Evolutionary conservation across 2,888 invertebrate genomes (phyloP), one percentile per base, ranked within the genome.

Genomic region (Andrena marginata): DNA sequence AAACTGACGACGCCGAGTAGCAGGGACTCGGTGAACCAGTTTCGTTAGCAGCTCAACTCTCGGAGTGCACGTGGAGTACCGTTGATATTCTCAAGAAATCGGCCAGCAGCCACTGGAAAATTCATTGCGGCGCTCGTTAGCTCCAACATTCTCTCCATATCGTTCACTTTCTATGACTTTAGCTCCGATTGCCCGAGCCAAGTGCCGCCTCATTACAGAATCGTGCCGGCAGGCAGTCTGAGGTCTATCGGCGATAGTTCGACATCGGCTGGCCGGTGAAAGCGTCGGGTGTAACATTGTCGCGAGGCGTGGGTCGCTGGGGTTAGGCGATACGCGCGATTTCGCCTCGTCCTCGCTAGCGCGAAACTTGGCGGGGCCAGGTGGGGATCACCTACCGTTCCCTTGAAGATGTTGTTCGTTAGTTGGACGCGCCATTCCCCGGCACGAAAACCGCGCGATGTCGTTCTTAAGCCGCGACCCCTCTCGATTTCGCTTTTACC

Each of bases 201-300:
- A 42, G 23, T 54, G 23, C 16, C 16, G 26, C 20, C 16, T 69
- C 69, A 54, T 59, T 65, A 65, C 42, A 4, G 35, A 35, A 35
- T 59, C 69, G 35, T 23, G 42, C 7, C 33, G 63, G 33, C 63
- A 63, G 63, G 20, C 63, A 35, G 33, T 62, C 51, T 56, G 73
- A 20, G 42, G 54, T 56, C 33, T 23, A 63, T 70, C 60, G 51
- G 23, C 29, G 74, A 80, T 71, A 49, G 82, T 59, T 77, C n/a
- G 73, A 75, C 16, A 62, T 70, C 31, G 64, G 74, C 71, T 78
- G 79, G 86, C 85, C 79, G 86, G 90, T 86, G 91, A 87, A 88
- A 91, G 87, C 88, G 85, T 84, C 86, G 87, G 87, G 77, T 80
- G 85, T 87, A 88, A 86, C 83, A 82, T 88, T 86, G 87, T 88